These are phyloP conservation scores for Hydrozoanthus tunicans DNA, from an alignment of 64 coral and sea anemone species.

Conservation along the genomic window DNA sequence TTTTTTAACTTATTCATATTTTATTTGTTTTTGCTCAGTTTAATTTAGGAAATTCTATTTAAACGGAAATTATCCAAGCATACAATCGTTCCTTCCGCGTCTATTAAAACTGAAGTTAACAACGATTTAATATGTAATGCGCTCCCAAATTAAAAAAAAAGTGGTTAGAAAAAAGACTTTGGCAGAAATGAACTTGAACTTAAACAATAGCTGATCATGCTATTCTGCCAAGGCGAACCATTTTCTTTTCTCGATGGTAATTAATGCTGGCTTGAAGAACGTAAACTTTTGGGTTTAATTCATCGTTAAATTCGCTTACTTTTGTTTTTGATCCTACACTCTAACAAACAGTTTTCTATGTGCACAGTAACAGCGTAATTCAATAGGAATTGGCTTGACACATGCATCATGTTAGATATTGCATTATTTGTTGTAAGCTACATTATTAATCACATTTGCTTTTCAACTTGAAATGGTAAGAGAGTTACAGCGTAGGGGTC, in stretches of 20 bases:
- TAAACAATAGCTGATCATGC: background rate
- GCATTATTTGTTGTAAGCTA: background rate
- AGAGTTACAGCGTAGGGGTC: no score
- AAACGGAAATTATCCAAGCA: conserved; percentile 20
- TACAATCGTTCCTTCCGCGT: background rate
- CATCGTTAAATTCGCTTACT: background rate
- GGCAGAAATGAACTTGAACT: background rate
- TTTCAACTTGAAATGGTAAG: background rate
- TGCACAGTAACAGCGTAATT: background rate
- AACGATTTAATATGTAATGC: conserved; percentile 37
- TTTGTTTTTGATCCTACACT: conserved; percentile 5
- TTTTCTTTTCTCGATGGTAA: background rate
- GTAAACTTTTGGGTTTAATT: background rate
- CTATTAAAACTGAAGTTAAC: conserved; percentile 8
- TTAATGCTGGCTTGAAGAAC: background rate
- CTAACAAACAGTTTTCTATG: background rate
- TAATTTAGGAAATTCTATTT: background rate
- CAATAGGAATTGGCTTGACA: background rate
- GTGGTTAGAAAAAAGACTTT: background rate
- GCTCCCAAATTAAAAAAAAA: background rate
- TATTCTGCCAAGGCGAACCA: background rate
- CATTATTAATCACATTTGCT: background rate
- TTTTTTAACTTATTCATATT: background rate
- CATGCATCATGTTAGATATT: background rate
- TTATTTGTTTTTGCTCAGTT: background rate